These are phyloP conservation scores for Siphamia tubifer DNA, from an alignment of 2,113 vertebrate genomes.

Conservation along the genomic window DNA sequence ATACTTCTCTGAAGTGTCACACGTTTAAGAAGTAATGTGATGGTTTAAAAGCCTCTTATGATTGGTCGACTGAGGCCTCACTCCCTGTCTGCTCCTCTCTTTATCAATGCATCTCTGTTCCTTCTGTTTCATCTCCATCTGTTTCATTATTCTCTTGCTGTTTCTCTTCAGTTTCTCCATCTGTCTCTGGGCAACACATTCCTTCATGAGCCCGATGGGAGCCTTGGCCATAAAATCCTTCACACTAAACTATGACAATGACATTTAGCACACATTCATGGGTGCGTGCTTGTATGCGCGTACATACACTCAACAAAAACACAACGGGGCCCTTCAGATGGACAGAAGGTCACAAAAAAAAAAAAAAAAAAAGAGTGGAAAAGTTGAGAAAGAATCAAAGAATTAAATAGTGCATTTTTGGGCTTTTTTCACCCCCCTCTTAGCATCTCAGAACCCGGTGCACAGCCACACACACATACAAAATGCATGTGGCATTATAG, in stretches of 20 bases:
- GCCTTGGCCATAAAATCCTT: slow-evolving; percentile 50
- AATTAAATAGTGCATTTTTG: slow-evolving; percentile 20
- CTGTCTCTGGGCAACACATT: slow-evolving; percentile 39
- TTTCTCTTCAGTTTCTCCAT: background rate
- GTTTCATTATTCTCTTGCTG: background rate
- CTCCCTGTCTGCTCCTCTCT: background rate
- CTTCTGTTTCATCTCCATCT: background rate
- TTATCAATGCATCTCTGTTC: slow-evolving; percentile 41
- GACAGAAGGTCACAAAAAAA: slow-evolving; percentile 53
- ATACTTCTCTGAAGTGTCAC: too few species aligned
- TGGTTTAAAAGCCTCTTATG: background rate
- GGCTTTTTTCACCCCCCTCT: slow-evolving; percentile 14
- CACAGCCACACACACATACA: too few species aligned
- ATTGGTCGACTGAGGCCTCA: background rate
- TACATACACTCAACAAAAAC: background rate
- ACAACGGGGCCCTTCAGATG: slow-evolving; percentile 26
- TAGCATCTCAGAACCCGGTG: too few species aligned
- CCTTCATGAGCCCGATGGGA: slow-evolving; percentile 6
- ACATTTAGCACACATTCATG: slow-evolving; percentile 61
- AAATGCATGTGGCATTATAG: background rate
- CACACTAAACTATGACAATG: slow-evolving; percentile 65
- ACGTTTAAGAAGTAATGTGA: background rate
- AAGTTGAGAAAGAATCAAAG: slow-evolving; percentile 31
- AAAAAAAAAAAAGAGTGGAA: slow-evolving; percentile 9
- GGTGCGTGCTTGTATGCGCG: background rate